Evolutionary conservation across 2,888 invertebrate species (phyloP), one percentile per base, ranked within the genome.

Genomic region (Heteropelma amictum): DNA sequence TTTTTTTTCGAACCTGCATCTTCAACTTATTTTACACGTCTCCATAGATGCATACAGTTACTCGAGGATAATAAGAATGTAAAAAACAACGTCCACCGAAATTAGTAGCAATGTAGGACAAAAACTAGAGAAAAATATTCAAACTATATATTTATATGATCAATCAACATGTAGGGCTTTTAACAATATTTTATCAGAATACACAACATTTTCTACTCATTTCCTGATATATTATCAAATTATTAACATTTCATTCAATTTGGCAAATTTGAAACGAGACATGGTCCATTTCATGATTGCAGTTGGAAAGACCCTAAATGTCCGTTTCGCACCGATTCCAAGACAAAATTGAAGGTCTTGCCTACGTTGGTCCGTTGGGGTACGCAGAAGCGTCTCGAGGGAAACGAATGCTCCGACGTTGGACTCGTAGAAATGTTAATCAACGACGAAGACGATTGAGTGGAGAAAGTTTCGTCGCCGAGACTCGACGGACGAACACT

Each of bases 241-340:
- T 38, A n/a, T 8, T 3, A 21, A 45, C 21, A 1, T 21, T 45
- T 14, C n/a, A 17, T 42, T 8, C 0, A 5, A n/a, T n/a, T n/a
- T n/a, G n/a, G n/a, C n/a, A n/a, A n/a, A n/a, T n/a, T n/a, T n/a
- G n/a, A n/a, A n/a, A n/a, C n/a, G n/a, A n/a, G n/a, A n/a, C n/a
- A n/a, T n/a, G n/a, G 19, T 45, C 4, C 10, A 3, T 8, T 7
- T 19, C 4, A 45, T 45, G 10, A 6, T 19, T 14, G 1, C 85
- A 96, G 96, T 77, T 98, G 97, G 97, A 97, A 95, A 89, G 93
- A 96, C 88, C 91, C 91, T 61, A 92, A 93, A 10, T 95, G 95
- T 86, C 93, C 94, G 0, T 98, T 97, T 89, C 92, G 97, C 69
- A 96, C 93, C 64, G 94, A 97, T 85, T 85, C 91, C 35, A 91